These are phyloP conservation scores for Ganaspis brasiliensis DNA, from an alignment of 2,888 invertebrate genomes.

Conservation along the genomic window DNA sequence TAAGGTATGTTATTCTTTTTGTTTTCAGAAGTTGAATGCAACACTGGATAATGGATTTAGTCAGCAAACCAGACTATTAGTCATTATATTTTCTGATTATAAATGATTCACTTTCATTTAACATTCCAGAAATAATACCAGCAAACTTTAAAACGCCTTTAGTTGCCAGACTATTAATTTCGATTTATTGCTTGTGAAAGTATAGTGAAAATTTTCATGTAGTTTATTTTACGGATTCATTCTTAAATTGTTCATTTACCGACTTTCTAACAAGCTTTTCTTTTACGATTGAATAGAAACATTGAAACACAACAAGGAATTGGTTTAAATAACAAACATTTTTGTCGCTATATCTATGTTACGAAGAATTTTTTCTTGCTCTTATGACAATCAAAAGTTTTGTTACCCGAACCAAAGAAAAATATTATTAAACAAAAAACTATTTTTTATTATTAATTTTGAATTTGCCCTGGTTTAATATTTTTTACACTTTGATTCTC, in stretches of 20 bases:
- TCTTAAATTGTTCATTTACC: neutral
- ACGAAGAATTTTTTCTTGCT: no score
- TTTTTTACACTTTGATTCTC: no score
- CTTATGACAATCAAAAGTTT: no score
- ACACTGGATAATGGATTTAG: neutral
- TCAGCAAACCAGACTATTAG: constrained; percentile 11
- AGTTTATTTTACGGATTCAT: neutral
- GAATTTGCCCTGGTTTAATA: no score
- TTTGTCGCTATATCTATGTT: no score
- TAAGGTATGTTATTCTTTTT: constrained; percentile 85
- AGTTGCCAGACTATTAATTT: constrained; percentile 15
- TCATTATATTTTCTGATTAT: constrained; percentile 22
- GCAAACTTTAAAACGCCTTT: neutral
- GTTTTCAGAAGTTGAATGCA: constrained; percentile 16
- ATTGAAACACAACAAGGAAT: no score
- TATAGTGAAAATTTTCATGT: neutral
- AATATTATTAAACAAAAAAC: no score
- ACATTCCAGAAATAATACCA: constrained; percentile 38
- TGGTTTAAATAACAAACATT: no score
- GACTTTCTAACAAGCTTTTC: neutral
- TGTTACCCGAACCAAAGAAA: no score
- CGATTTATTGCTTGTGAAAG: constrained; percentile 14
- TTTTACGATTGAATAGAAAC: no score
- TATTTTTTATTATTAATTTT: no score
- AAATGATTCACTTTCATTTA: neutral